phyloP scores from a whole-genome alignment of 1,140 invertebrate genomes.

The Drosophila grimshawi region DNA sequence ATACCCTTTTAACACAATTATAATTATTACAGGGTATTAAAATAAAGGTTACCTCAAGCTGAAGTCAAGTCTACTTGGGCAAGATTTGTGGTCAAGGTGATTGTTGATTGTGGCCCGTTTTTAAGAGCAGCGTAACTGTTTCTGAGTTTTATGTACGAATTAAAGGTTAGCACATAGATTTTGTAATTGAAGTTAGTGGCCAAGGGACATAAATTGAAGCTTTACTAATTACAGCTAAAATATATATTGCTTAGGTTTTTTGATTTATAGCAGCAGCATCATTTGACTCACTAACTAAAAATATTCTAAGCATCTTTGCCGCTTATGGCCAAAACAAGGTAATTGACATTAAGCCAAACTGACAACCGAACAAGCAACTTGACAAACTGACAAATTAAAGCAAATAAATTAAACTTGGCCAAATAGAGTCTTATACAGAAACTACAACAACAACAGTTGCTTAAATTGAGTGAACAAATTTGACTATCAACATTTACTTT shows the following conservation, averaged over 20 bases:
- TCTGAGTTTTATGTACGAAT: constrained; percentile 35
- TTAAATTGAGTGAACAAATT: constrained; percentile 2
- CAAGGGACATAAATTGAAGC: background rate
- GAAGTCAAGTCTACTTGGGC: constrained; percentile 45
- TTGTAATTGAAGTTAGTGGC: constrained; percentile 15
- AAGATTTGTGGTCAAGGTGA: constrained; percentile 30
- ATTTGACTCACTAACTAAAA: background rate
- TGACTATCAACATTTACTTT: background rate
- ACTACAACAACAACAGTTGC: background rate
- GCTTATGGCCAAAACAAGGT: constrained; percentile 50
- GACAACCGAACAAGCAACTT: constrained; percentile 40
- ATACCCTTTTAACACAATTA: too few relatives aligned
- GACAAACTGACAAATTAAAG: constrained; percentile 54
- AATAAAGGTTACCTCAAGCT: constrained; percentile 23
- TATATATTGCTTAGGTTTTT: constrained; percentile 10
- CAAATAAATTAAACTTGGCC: constrained; percentile 51
- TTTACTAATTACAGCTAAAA: constrained; percentile 14
- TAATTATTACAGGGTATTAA: background rate
- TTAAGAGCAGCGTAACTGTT: constrained; percentile 28
- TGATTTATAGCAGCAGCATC: constrained; percentile 31
- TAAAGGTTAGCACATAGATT: constrained; percentile 42
- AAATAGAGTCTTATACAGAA: constrained; percentile 29
- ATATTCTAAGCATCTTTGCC: constrained; percentile 14
- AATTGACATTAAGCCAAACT: constrained; percentile 60
- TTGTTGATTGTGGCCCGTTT: constrained; percentile 36